These are phyloP conservation scores for Neoaliturus tenellus DNA, from an alignment of 2,888 invertebrate genomes.

Conservation along the genomic window DNA sequence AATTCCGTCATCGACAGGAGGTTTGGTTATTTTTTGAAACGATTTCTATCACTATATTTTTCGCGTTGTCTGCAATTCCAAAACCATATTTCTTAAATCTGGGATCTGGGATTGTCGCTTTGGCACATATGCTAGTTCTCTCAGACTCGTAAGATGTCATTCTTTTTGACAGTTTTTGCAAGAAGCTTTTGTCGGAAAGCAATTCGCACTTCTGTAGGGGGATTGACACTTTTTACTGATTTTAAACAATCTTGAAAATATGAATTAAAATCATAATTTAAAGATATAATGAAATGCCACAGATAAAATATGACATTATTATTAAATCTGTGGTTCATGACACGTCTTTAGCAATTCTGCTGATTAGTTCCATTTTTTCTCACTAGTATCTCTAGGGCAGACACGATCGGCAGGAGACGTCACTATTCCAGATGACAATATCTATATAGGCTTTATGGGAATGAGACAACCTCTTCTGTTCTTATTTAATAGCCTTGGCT, in stretches of 20 bases:
- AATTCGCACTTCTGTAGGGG: not conserved
- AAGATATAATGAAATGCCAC: no score
- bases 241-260: not conserved
- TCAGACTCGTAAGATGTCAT: slow-evolving; percentile 7
- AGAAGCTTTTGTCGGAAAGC: not conserved
- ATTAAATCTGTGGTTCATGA: no score
- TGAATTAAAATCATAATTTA: no score
- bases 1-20: not conserved
- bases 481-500: no score
- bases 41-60: slow-evolving; percentile 1
- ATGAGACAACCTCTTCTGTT: no score
- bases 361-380: no score
- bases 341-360: no score
- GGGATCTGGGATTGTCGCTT: slow-evolving; percentile 13
- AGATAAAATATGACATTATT: no score
- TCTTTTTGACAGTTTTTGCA: not conserved
- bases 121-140: not conserved
- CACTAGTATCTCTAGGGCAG: no score
- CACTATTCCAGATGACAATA: no score
- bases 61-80: not conserved
- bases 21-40: not conserved
- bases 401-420: no score
- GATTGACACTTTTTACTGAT: not conserved
- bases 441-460: no score
- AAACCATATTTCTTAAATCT: slow-evolving; percentile 39